These are phyloP conservation scores for Aurelia sp. DNA, from an alignment of 30 jellyfish, hydroid and myxozoan genomes.

Conservation along the genomic window DNA sequence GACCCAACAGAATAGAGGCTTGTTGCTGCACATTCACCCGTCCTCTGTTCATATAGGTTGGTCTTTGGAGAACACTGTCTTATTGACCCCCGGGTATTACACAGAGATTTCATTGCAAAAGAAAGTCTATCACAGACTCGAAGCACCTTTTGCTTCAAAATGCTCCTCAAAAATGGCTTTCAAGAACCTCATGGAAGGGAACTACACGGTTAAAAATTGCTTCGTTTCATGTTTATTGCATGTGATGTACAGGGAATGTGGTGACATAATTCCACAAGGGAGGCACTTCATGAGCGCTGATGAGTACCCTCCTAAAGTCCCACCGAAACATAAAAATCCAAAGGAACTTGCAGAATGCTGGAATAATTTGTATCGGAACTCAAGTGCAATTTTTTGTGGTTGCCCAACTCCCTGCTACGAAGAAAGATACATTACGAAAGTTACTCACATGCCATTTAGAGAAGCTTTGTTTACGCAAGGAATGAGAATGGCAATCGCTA, in stretches of 20 bases:
- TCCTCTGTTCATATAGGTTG: neutral
- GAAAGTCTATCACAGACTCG: neutral
- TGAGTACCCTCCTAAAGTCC: too few relatives aligned
- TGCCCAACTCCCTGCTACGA: slow-evolving; percentile 45
- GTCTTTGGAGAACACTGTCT: neutral
- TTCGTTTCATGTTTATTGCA: neutral
- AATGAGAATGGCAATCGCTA: slow-evolving; percentile 6
- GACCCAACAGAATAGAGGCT: neutral
- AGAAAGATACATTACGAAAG: slow-evolving; percentile 11
- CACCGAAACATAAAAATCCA: too few relatives aligned
- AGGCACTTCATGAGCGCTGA: too few relatives aligned
- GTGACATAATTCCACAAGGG: neutral
- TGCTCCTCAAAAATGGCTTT: slow-evolving; percentile 3
- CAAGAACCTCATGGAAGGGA: neutral
- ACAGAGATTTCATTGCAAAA: slow-evolving; percentile 27
- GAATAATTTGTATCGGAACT: too few relatives aligned
- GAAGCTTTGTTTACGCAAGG: neutral
- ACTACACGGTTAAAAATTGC: slow-evolving; percentile 1
- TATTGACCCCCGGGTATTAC: slow-evolving; percentile 13
- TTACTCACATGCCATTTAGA: slow-evolving; percentile 22
- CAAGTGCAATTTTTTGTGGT: neutral
- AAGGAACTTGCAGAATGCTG: too few relatives aligned
- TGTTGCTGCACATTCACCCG: slow-evolving; percentile 9
- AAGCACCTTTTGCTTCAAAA: slow-evolving; percentile 26
- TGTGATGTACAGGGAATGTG: neutral